Conservation (phyloP, 2,888 invertebrate species). For the Corythucha ciliata region DNA sequence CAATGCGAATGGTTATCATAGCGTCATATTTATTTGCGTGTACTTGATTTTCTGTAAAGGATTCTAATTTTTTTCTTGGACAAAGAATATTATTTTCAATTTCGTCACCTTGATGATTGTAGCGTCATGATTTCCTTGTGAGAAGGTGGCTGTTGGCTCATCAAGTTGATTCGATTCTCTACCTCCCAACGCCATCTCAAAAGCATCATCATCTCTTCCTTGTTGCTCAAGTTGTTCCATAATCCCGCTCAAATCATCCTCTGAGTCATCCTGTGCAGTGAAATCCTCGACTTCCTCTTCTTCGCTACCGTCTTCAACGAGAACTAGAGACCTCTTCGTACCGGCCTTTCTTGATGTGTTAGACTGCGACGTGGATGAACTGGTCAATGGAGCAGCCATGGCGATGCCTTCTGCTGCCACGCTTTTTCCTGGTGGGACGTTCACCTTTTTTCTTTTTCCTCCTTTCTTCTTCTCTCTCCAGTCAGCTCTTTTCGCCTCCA, state of each 20-base stretch:
- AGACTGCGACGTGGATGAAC: background rate
- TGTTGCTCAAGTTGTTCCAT: conserved; percentile 12
- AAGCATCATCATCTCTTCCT: conserved; percentile 11
- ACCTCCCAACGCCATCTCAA: conserved; percentile 1
- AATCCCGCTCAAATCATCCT: conserved; percentile 10
- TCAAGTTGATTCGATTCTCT: conserved; percentile 8
- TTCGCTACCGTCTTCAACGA: background rate
- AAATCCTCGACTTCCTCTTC: conserved; percentile 11
- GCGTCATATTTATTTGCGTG: too few species aligned
- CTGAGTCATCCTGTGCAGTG: background rate
- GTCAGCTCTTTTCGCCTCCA: conserved; percentile 11
- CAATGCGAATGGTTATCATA: too few species aligned
- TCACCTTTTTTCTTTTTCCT: conserved; percentile 3
- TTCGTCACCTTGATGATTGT: too few species aligned
- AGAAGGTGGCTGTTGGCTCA: too few species aligned
- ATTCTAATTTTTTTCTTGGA: too few species aligned
- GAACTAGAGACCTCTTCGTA: conserved; percentile 4
- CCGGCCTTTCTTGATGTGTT: conserved; percentile 7
- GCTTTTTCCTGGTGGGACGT: conserved; percentile 5
- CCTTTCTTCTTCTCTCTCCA: conserved; percentile 1
- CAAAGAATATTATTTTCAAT: too few species aligned
- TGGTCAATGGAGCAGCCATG: conserved; percentile 1
- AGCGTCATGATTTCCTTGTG: too few species aligned
- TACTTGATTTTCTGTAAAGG: too few species aligned
- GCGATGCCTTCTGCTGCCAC: conserved; percentile 5